Evolutionary conservation across 2,888 invertebrate species (phyloP), one percentile per base, ranked within the genome.

Genomic region (Drosophila lacicola): DNA sequence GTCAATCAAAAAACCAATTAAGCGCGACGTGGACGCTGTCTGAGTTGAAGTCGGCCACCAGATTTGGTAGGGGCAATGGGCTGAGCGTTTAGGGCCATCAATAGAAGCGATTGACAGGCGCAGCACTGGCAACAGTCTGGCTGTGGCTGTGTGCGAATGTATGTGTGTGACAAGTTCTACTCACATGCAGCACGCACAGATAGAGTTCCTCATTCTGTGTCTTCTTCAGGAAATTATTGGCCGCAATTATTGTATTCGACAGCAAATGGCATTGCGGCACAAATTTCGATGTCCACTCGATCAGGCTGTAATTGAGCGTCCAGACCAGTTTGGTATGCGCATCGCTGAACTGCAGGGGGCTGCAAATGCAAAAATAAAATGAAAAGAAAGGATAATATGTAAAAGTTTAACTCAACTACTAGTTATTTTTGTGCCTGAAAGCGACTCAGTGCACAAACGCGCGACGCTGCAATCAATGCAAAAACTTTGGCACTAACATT

Each of bases 241-340:
- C 94, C 49, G 94, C 91, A 83, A 94, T 94, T 74, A 95, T 92
- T 46, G 94, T 93, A 60, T 93, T 94, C 19, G 93, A 93, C 60
- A 94, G 92, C 85, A 94, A 93, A 91, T 94, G 94, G 46, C 93
- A 92, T 74, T 94, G 95, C 55, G 94, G 92, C 73, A 94, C 94
- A 57, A 93, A 93, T 86, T 96, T 95, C 72, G 95, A 94, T 37
- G 95, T 93, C 89, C 95, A 95, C 92, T 97, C 96, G 82, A 96
- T 93, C 67, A 97, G 92, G 91, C 95, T 96, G 92, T 96, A 96
- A 53, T 95, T 95, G 51, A 96, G 92, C 33, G 96, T 94, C 96
- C 96, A 96, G 88, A 96, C 94, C 51, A 95, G 92, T 75, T 96
- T 92, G 58, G 94, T 94, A 89, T 96, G 96, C 75, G 95, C 95